These are phyloP conservation scores for Turnix velox DNA, from an alignment of 2,113 vertebrate genomes.

Conservation along the genomic window DNA sequence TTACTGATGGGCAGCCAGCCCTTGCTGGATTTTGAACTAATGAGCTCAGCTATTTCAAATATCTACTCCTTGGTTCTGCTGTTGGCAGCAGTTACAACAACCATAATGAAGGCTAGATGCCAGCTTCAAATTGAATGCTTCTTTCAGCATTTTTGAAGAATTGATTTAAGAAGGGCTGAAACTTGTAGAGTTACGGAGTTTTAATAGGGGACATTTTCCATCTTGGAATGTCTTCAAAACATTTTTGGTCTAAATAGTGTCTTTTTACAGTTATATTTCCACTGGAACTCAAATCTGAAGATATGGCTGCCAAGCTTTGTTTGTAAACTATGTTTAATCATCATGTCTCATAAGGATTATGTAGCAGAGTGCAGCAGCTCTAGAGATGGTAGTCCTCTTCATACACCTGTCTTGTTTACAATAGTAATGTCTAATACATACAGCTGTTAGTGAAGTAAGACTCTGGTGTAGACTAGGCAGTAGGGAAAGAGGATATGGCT, in stretches of 20 bases:
- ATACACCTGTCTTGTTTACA: not conserved
- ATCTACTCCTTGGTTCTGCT: conserved; percentile 30
- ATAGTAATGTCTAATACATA: not conserved
- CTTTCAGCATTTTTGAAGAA: conserved; percentile 1
- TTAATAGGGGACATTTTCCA: not conserved
- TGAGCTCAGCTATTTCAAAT: conserved; percentile 35
- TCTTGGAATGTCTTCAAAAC: not conserved
- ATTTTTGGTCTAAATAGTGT: not conserved
- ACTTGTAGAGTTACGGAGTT: not conserved
- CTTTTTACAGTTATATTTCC: not conserved
- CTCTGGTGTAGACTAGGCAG: not conserved
- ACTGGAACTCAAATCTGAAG: not conserved
- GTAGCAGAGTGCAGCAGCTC: not conserved
- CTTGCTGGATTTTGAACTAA: conserved; percentile 19
- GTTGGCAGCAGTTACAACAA: not conserved
- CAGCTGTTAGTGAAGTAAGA: not conserved
- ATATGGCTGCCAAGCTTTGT: not conserved
- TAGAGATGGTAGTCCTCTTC: not conserved
- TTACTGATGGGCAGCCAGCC: conserved; percentile 27
- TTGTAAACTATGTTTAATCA: not conserved
- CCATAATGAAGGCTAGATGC: conserved; percentile 1
- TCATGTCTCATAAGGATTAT: not conserved
- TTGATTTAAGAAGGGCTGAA: not conserved
- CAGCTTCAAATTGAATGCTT: not conserved
- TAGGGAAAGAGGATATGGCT: not conserved